A percentile compares a stretch with the other conserved stretches of the same genome.
These are phyloP conservation scores for Cheilosia pagana DNA, from an alignment of 2,888 invertebrate genomes.

Conservation along the genomic window DNA sequence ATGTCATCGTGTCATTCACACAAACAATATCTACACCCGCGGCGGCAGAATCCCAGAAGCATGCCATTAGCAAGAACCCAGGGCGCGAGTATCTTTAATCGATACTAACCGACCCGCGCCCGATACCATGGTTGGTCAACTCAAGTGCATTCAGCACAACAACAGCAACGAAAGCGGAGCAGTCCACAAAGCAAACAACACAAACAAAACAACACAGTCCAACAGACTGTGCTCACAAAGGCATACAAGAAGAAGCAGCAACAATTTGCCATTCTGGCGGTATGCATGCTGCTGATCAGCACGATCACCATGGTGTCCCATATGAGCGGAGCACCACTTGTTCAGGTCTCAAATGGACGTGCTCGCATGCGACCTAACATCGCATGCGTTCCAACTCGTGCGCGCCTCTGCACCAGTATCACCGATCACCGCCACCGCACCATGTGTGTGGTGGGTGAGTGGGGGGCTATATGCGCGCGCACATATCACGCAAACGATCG, in stretches of 20 bases:
- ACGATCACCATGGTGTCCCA: conserved; percentile 40
- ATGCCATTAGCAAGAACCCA: conserved; percentile 71
- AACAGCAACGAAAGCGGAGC: not conserved
- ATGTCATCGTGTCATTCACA: conserved; percentile 62
- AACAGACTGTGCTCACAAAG: conserved; percentile 26
- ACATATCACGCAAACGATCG: conserved; percentile 71
- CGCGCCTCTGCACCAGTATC: conserved; percentile 62
- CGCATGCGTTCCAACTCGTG: conserved; percentile 77
- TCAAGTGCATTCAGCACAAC: conserved; percentile 6
- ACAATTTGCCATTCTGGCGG: conserved; percentile 70
- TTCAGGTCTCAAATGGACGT: conserved; percentile 59
- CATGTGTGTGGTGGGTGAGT: conserved; percentile 36
- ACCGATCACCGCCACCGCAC: too few relatives aligned
- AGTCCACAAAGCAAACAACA: not conserved
- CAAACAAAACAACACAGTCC: conserved; percentile 1
- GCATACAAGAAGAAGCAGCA: conserved; percentile 8
- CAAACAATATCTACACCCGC: conserved; percentile 32
- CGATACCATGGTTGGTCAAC: conserved; percentile 53
- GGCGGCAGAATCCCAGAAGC: conserved; percentile 71
- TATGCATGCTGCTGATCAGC: conserved; percentile 53
- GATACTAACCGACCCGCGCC: conserved; percentile 28
- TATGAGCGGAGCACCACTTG: conserved; percentile 57
- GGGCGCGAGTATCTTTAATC: conserved; percentile 69
- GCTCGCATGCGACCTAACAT: conserved; percentile 71
- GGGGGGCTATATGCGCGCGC: conserved; percentile 38